A percentile compares a stretch with the other conserved stretches of the same genome.
phyloP scores from a whole-genome alignment of 2,888 invertebrate genomes.

The Drosophila gaucha region DNA sequence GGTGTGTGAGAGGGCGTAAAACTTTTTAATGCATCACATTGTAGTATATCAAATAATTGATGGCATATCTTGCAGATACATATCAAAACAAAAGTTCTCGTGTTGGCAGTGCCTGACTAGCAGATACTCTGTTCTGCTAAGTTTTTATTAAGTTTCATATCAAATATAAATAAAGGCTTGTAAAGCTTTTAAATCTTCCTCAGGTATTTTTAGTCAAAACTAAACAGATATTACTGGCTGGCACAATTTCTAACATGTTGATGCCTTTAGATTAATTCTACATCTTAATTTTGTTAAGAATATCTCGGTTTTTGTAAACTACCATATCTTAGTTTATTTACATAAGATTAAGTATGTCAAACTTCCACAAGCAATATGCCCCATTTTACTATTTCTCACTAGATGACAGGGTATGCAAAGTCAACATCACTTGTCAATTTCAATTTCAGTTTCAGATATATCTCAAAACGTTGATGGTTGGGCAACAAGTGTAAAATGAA shows the following conservation, averaged over 20 bases:
- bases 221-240: too few relatives aligned
- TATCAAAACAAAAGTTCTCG: neutral
- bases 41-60: slow-evolving; percentile 62
- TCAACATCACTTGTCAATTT: slow-evolving; percentile 46
- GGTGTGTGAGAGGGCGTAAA: slow-evolving; percentile 1
- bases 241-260: neutral
- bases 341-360: too few relatives aligned
- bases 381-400: neutral
- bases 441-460: slow-evolving; percentile 45
- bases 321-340: too few relatives aligned
- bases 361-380: too few relatives aligned
- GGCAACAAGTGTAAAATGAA: slow-evolving; percentile 62
- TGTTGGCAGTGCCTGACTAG: neutral
- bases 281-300: neutral
- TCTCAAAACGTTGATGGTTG: slow-evolving; percentile 4
- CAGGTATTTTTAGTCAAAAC: too few relatives aligned
- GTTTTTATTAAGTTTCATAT: too few relatives aligned
- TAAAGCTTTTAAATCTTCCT: too few relatives aligned
- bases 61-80: slow-evolving; percentile 52
- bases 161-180: too few relatives aligned
- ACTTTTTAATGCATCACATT: slow-evolving; percentile 48
- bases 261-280: neutral
- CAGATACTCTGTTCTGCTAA: slow-evolving; percentile 1
- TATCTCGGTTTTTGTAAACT: too few relatives aligned
- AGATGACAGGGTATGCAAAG: slow-evolving; percentile 7